Conservation (phyloP, 2,797 vertebrate species). For the Buphagus erythrorhynchus region DNA sequence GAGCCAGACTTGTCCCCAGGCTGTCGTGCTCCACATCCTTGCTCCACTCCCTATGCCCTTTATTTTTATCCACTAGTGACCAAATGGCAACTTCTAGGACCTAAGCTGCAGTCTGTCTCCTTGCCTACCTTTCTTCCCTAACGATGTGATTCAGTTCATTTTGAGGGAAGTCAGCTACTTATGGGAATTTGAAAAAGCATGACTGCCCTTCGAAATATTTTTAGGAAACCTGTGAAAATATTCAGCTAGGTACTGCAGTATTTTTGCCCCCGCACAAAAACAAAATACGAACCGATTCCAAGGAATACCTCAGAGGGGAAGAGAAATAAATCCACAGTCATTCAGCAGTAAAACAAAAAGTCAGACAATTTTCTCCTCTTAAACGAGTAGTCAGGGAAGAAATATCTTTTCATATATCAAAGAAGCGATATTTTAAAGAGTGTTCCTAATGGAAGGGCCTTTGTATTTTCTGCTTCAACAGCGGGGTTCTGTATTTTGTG, state of each 20-base stretch:
- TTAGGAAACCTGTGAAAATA: not conserved
- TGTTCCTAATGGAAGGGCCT: not conserved
- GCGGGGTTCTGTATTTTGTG: not conserved
- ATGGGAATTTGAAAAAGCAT: not conserved
- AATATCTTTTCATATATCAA: not conserved
- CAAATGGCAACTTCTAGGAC: not conserved
- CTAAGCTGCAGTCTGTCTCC: not conserved
- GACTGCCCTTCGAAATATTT: not conserved
- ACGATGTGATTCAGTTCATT: not conserved
- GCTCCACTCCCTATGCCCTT: fast-evolving
- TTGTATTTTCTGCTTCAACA: not conserved
- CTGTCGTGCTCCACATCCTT: not conserved
- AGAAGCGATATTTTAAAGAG: not conserved
- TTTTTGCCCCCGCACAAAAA: not conserved
- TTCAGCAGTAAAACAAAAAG: not conserved
- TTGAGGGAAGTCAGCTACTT: not conserved
- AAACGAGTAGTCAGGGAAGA: not conserved
- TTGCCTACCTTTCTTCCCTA: not conserved
- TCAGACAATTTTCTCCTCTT: not conserved
- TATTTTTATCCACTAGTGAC: not conserved
- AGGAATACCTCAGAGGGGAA: not conserved
- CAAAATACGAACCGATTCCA: not conserved
- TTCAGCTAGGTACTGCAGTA: not conserved
- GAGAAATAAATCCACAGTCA: not conserved
- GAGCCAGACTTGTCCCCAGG: not conserved